These are phyloP conservation scores for Perca fluviatilis DNA, from an alignment of 2,113 vertebrate genomes.

Conservation along the genomic window DNA sequence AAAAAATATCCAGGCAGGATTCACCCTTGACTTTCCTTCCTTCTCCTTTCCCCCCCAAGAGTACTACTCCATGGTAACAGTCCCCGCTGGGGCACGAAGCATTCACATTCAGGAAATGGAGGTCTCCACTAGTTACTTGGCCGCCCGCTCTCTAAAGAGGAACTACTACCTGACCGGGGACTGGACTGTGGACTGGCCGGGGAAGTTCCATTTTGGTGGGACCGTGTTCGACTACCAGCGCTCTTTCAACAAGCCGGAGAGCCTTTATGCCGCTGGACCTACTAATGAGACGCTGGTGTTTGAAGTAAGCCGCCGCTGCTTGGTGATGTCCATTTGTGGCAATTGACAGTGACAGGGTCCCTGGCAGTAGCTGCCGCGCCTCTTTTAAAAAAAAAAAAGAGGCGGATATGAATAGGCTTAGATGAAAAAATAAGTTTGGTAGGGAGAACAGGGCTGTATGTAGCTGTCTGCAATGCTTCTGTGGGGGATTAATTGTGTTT, in stretches of 20 bases:
- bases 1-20: not conserved
- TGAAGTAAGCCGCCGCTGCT: slow-evolving; percentile 90
- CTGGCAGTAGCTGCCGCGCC: slow-evolving; percentile 62
- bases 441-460: slow-evolving; percentile 38
- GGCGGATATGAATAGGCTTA: slow-evolving; percentile 55
- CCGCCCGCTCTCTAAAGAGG: slow-evolving; percentile 87
- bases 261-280: slow-evolving; percentile 90
- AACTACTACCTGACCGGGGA: slow-evolving; percentile 93
- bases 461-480: slow-evolving; percentile 50
- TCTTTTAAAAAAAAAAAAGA: slow-evolving; percentile 18
- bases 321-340: slow-evolving; percentile 65
- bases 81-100: slow-evolving; percentile 92
- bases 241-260: slow-evolving; percentile 90
- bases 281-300: slow-evolving; percentile 97
- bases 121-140: slow-evolving; percentile 92
- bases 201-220: slow-evolving; percentile 92
- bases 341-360: slow-evolving; percentile 70
- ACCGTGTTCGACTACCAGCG: slow-evolving; percentile 93
- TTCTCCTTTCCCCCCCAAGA: slow-evolving; percentile 78
- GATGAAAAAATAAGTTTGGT: slow-evolving; percentile 68
- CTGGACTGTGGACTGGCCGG: slow-evolving; percentile 97
- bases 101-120: slow-evolving; percentile 90
- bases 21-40: not conserved
- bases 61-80: slow-evolving; percentile 91
- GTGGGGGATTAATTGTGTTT: slow-evolving; percentile 59